Percentiles rank a stretch among this genome's conserved stretches.
These are phyloP conservation scores for Nicator chloris DNA, from an alignment of 2,113 vertebrate genomes.

Conservation along the genomic window DNA sequence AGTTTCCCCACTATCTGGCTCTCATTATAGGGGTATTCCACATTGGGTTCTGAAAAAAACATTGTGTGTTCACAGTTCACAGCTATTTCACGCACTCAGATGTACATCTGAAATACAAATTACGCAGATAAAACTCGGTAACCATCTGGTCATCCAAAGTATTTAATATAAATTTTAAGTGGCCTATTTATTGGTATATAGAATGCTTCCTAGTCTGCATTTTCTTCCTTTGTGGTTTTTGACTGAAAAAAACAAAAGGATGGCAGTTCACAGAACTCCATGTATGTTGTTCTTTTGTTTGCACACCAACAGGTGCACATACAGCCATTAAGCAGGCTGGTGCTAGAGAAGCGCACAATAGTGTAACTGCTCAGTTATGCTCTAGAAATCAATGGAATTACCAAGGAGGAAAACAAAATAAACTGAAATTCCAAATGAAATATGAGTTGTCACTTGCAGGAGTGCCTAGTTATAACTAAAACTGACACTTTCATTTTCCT, in stretches of 20 bases:
- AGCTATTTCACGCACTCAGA: slow-evolving; percentile 21
- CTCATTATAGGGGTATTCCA: neutral
- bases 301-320: slow-evolving; percentile 19
- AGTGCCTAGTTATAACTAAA: neutral
- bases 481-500: neutral
- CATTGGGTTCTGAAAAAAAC: neutral
- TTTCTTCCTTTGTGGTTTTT: neutral
- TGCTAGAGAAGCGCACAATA: slow-evolving; percentile 26
- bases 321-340: slow-evolving; percentile 39
- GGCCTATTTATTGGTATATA: neutral
- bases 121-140: slow-evolving; percentile 15
- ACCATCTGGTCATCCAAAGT: slow-evolving; percentile 22
- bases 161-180: neutral
- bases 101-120: slow-evolving; percentile 8
- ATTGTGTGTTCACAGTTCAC: neutral
- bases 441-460: neutral
- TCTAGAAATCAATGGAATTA: slow-evolving; percentile 34
- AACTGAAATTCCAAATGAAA: neutral
- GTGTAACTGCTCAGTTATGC: slow-evolving; percentile 23
- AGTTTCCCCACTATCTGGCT: neutral
- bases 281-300: slow-evolving; percentile 8
- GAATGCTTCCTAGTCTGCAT: neutral
- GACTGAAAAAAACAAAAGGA: neutral
- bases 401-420: neutral
- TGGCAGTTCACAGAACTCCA: neutral